Percentiles rank a stretch among this genome's conserved stretches.
phyloP scores from a whole-genome alignment of 2,888 invertebrate species.

The Neoscelio sp. region DNA sequence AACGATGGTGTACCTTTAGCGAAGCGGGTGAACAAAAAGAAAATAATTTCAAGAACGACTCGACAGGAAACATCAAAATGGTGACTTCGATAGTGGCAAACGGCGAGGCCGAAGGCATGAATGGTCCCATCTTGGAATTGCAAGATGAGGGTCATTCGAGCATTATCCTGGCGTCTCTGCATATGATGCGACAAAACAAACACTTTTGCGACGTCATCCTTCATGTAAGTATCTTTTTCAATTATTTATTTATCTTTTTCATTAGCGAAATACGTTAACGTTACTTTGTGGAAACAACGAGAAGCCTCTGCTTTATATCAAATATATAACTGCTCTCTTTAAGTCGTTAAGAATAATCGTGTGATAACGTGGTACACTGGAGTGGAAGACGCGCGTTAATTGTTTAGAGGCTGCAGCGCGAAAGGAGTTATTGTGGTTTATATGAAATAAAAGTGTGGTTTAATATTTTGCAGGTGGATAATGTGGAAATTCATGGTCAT shows the following conservation, averaged over 20 bases:
- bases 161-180: conserved; percentile 87
- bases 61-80: conserved; percentile 64
- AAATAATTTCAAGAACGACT: too few species aligned
- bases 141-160: conserved; percentile 71
- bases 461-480: conserved; percentile 87
- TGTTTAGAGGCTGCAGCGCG: neutral
- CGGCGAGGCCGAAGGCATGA: conserved; percentile 70
- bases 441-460: too few species aligned
- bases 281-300: too few species aligned
- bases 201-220: conserved; percentile 95
- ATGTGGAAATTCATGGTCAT: conserved; percentile 90
- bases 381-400: too few species aligned
- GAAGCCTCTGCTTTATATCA: too few species aligned
- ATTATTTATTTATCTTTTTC: too few species aligned
- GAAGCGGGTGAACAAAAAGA: neutral
- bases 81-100: conserved; percentile 70
- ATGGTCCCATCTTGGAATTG: conserved; percentile 70
- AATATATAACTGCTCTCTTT: too few species aligned
- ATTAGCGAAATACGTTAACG: too few species aligned
- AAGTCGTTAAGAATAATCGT: too few species aligned
- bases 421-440: too few species aligned
- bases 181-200: conserved; percentile 92
- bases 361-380: too few species aligned
- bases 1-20: conserved; percentile 40
- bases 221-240: conserved; percentile 88